These are phyloP conservation scores for Cheiracanthium punctorium DNA, from an alignment of 2,888 invertebrate species.

Conservation along the genomic window DNA sequence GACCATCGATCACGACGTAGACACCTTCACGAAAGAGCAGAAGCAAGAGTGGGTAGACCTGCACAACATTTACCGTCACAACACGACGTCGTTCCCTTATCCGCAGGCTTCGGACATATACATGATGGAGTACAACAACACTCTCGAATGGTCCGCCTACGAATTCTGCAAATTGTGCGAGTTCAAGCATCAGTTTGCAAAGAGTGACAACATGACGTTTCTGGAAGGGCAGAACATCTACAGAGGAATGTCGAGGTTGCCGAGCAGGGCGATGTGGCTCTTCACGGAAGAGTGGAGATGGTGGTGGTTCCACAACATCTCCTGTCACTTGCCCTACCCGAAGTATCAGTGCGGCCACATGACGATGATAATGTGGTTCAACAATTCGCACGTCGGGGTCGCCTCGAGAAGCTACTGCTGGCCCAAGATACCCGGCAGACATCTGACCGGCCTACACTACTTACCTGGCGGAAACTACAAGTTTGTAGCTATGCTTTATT, in stretches of 20 bases:
- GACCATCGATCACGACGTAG: neutral
- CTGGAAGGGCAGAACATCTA: slow-evolving; percentile 8
- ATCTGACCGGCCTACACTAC: slow-evolving; percentile 2
- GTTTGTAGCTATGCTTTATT: too few relatives aligned
- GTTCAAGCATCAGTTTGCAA: neutral
- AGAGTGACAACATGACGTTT: neutral
- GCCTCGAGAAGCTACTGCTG: slow-evolving; percentile 1
- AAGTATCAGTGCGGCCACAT: slow-evolving; percentile 24
- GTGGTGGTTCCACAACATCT: neutral
- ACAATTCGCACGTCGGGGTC: neutral
- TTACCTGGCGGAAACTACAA: neutral
- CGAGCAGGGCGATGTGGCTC: neutral
- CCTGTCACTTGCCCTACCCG: neutral
- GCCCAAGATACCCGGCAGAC: neutral
- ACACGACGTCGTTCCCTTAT: neutral
- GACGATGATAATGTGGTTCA: neutral
- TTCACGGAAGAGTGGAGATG: neutral
- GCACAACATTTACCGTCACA: slow-evolving; percentile 17
- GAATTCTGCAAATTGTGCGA: neutral
- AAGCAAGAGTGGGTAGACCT: neutral
- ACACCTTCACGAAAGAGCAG: slow-evolving; percentile 3
- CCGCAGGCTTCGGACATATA: neutral
- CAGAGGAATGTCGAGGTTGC: neutral
- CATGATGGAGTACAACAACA: slow-evolving; percentile 18
- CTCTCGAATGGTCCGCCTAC: slow-evolving; percentile 1